Base-by-base conservation (phyloP, 2,113 vertebrate species). In the Anolis sagrei region DNA sequence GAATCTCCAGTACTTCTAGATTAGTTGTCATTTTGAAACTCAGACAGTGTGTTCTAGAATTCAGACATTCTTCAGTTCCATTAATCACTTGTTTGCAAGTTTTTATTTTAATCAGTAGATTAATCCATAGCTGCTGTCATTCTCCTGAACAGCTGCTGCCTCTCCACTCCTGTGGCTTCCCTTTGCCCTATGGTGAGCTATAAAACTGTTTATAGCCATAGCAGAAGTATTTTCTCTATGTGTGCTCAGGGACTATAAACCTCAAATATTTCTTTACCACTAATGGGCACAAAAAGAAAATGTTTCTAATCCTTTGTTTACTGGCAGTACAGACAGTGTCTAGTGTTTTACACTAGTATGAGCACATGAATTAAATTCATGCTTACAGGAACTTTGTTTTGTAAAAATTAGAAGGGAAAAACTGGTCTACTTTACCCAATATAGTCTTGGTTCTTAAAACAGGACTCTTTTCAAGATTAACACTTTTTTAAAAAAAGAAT, bases 201-300 rank as follows among this genome's bases (percentile, higher is more conserved):
- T 91, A 91, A 94, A 95, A 91, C 44, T 90, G 87, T 94, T 94
- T 89, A 87, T 90, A 92, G 80, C 94, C 73, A 82, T 86, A 27
- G 64, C 90, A 91, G 93, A 95, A 95, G 80, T 90, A 91, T 93
- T 96, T 95, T 90, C 86, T 81, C 76, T 93, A 91, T 88, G 62
- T 90, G 90, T 95, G 88, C 86, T 88, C 82, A 88, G 81, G 83
- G 86, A 92, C 77, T 73, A 70, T 62, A 88, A 72, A 90, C 84
- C 75, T 86, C 87, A 88, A 90, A 87, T 89, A 89, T 92, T 89
- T 73, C 90, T 91, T 89, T 66, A 85, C 86, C 83, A 39, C 82
- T 89, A 92, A 90, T 48, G 92, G 93, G 92, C 83, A 73, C 54
- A 87, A 88, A 83, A 89, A 61, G 78, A 92, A 94, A 91, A 92